Evolutionary conservation across 2,797 vertebrate species (phyloP), one percentile per base, ranked within the genome.

Genomic region (Spondyliosoma cantharus): DNA sequence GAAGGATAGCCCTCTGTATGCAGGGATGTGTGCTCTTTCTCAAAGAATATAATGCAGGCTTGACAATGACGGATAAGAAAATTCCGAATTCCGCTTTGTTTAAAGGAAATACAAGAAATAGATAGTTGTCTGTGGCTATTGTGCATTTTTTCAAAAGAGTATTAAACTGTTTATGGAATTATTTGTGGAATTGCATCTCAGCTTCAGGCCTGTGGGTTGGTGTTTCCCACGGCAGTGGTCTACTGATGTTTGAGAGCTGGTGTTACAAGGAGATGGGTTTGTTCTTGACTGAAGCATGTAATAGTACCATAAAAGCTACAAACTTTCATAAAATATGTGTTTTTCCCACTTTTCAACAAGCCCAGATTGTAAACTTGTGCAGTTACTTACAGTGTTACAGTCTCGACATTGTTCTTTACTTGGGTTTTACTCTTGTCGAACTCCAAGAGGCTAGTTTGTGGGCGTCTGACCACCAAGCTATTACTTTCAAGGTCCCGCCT

Each of bases 401-500:
- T 27, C 7, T 54, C 25, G 15, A 37, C 58, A 37, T 16, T 62
- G 65, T 56, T 56, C 42, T 32, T 25, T 56, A 12, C 7, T 27
- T 9, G 4, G 64, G 15, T 58, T 42, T 42, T 67, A 32, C 24
- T 74, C 24, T 25, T 46, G 12, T 3, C n/a, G 3, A 25, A 32
- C 19, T 58, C 19, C 3, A 24, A 7, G 2, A 45, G 37, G 22
- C 22, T 9, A 20, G 20, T 29, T 46, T 48, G 25, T 32, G 17
- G 46, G 46, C 50, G 48, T 32, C 27, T 9, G 6, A 71, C 45
- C 72, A 56, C 42, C 20, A 46, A 22, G n/a, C 52, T 13, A 64
- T n/a, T 64, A 9, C 27, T 42, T 46, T 58, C 27, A 64, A 74
- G 50, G 22, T 49, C 56, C 54, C 42, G n/a, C 16, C 27, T 58